A percentile compares a stretch with the other conserved stretches of the same genome.
Conservation (phyloP, 2,797 vertebrate genomes). For the Argya squamiceps region DNA sequence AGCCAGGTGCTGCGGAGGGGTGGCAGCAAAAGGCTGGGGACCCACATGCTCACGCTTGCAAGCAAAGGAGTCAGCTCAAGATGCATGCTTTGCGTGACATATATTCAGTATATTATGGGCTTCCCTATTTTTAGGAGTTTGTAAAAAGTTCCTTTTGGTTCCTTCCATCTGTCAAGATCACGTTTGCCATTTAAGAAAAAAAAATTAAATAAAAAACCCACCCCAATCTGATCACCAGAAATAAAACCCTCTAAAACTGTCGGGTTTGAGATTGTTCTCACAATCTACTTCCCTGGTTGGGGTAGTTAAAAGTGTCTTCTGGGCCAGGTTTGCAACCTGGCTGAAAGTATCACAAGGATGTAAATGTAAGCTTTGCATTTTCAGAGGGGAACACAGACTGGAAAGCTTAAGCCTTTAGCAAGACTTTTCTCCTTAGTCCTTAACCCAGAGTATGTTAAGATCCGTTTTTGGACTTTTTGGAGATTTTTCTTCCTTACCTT, state of each 20-base stretch:
- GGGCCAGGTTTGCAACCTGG: neutral
- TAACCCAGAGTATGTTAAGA: neutral
- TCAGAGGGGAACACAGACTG: neutral
- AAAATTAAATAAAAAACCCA: neutral
- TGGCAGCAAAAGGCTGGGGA: neutral
- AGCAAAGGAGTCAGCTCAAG: neutral
- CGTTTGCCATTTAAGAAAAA: neutral
- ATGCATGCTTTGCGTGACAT: neutral
- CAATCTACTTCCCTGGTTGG: neutral
- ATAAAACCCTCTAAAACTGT: neutral
- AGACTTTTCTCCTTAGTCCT: neutral
- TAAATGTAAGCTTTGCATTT: neutral
- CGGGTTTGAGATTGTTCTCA: neutral
- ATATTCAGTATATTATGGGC: slow-evolving; percentile 4
- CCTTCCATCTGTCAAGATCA: slow-evolving; percentile 53
- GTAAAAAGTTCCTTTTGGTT: slow-evolving; percentile 50
- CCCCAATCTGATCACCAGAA: neutral
- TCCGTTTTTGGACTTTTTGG: neutral
- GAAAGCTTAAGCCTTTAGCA: neutral
- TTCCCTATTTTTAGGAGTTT: slow-evolving; percentile 58
- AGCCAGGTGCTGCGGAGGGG: neutral
- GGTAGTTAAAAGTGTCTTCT: neutral
- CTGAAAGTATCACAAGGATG: neutral
- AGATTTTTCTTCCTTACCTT: neutral
- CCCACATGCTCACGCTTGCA: fast-evolving